Conservation (phyloP, 2,888 invertebrate genomes). For the Nycteola revayana region DNA sequence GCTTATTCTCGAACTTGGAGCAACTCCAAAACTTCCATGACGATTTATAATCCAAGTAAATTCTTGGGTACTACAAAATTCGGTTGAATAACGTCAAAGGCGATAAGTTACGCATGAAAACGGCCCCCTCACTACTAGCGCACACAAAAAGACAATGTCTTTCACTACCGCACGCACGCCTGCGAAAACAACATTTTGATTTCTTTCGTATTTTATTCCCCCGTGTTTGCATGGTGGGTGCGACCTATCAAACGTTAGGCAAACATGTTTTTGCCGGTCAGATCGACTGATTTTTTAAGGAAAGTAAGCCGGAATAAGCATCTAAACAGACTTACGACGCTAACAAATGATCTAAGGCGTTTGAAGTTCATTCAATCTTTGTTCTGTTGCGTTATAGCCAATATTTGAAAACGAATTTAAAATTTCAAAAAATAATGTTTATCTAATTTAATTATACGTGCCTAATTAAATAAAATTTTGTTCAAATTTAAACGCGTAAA, state of each 20-base stretch:
- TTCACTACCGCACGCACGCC: slow-evolving; percentile 35
- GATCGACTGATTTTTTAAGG: slow-evolving; percentile 4
- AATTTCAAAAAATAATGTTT: too few species aligned
- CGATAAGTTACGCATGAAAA: slow-evolving; percentile 32
- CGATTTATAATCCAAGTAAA: slow-evolving; percentile 12
- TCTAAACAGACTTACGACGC: too few species aligned
- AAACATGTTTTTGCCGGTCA: slow-evolving; percentile 35
- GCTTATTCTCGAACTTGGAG: slow-evolving; percentile 2
- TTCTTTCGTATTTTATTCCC: slow-evolving; percentile 43
- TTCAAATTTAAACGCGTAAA: too few species aligned
- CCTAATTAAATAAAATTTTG: too few species aligned
- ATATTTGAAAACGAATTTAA: too few species aligned
- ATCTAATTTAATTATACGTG: too few species aligned
- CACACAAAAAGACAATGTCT: slow-evolving; percentile 33
- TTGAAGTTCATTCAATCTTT: too few species aligned
- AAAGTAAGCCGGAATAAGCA: not conserved
- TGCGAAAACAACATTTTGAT: slow-evolving; percentile 43
- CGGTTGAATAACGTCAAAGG: slow-evolving; percentile 24
- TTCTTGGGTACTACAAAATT: slow-evolving; percentile 12
- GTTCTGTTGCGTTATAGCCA: too few species aligned
- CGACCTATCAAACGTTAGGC: slow-evolving; percentile 52
- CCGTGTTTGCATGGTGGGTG: slow-evolving; percentile 58
- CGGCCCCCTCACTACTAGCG: slow-evolving; percentile 17
- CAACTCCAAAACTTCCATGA: slow-evolving; percentile 6
- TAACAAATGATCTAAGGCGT: too few species aligned